phyloP scores from a whole-genome alignment of 1,140 invertebrate species.

The Amyelois transitella region DNA sequence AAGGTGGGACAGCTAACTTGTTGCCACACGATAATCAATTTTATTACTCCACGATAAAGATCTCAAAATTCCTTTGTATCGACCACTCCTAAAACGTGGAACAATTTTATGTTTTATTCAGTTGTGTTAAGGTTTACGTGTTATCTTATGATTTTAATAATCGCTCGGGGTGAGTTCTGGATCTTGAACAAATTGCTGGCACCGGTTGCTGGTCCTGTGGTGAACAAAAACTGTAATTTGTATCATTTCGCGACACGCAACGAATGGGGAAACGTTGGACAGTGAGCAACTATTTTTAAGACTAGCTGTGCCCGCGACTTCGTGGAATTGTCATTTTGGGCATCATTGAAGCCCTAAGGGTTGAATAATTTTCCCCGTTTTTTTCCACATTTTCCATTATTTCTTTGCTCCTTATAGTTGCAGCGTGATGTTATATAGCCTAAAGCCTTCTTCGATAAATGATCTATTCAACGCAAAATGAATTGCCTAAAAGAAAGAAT shows the following conservation, averaged over 20 bases:
- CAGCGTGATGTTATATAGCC: too few relatives aligned
- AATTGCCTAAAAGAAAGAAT: too few relatives aligned
- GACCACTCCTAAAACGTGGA: not conserved
- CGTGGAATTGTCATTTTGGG: too few relatives aligned
- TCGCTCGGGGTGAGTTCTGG: not conserved
- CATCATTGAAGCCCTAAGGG: too few relatives aligned
- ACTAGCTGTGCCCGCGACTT: too few relatives aligned
- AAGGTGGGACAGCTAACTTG: constrained; percentile 1
- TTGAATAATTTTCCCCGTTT: too few relatives aligned
- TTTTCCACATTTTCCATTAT: too few relatives aligned
- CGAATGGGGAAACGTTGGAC: not conserved
- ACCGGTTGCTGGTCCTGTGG: not conserved
- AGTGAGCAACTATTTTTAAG: too few relatives aligned
- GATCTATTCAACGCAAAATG: too few relatives aligned
- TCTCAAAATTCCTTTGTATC: not conserved
- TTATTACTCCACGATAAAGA: not conserved
- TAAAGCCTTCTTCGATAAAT: too few relatives aligned
- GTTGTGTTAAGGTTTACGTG: not conserved
- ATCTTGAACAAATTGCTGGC: not conserved
- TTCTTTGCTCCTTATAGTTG: too few relatives aligned
- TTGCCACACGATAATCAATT: not conserved
- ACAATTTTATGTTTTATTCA: not conserved
- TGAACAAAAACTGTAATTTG: not conserved
- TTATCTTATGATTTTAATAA: not conserved
- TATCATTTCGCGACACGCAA: not conserved